Percentiles rank a stretch among this genome's conserved stretches.
phyloP scores from a whole-genome alignment of 2,797 vertebrate genomes.

The Myoxocephalus aenaeus region DNA sequence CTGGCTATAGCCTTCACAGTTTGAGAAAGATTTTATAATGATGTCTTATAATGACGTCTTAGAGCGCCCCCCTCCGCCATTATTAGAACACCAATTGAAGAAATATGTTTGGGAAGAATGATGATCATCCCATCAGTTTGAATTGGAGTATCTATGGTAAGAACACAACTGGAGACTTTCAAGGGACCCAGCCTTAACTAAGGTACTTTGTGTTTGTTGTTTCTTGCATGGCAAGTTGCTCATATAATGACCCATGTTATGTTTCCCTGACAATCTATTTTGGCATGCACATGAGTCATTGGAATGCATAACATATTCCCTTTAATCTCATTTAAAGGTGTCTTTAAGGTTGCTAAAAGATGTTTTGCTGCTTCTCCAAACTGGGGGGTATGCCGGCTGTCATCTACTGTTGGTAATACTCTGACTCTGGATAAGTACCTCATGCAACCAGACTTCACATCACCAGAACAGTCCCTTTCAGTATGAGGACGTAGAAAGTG shows the following conservation, averaged over 20 bases:
- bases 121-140: background rate
- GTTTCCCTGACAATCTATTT: background rate
- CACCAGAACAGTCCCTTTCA: background rate
- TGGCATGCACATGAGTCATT: rapidly evolving
- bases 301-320: background rate
- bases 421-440: background rate
- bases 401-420: background rate
- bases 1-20: background rate
- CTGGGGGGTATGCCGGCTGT: background rate
- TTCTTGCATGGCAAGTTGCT: background rate
- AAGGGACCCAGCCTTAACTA: too few relatives aligned
- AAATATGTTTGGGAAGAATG: background rate
- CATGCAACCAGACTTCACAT: background rate
- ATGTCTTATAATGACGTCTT: background rate
- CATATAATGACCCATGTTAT: background rate
- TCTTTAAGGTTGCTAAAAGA: background rate
- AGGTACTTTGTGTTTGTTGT: background rate
- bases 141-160: background rate
- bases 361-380: background rate
- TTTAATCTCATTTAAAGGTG: background rate
- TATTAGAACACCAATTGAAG: background rate
- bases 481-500: background rate
- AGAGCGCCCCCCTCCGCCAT: background rate
- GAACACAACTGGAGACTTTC: background rate
- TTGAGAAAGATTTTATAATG: background rate